Percentiles rank a stretch among this genome's conserved stretches.
Evolutionary conservation across 1,140 invertebrate genomes (phyloP).

Genomic region (Coelopa frigida): DNA sequence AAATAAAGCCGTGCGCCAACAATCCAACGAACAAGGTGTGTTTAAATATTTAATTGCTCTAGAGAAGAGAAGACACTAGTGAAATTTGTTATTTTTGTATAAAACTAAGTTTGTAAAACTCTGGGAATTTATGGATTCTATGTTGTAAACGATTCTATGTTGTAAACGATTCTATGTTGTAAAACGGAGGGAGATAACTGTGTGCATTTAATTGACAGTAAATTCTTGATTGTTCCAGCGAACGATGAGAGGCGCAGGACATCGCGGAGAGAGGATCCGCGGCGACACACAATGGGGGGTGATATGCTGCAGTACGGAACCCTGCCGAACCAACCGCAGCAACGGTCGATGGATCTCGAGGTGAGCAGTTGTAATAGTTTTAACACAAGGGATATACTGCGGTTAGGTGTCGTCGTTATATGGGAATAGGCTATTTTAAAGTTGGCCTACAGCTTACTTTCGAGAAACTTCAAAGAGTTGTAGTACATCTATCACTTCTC

Average conservation of each 20-base stretch:
- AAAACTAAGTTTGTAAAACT: no score
- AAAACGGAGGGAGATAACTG: neutral
- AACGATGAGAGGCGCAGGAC: constrained; percentile 48
- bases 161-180: no score
- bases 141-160: no score
- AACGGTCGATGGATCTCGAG: constrained; percentile 64
- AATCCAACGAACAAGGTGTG: constrained; percentile 35
- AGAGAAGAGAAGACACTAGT: no score
- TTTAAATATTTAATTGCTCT: no score
- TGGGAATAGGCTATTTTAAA: no score
- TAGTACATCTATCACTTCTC: no score
- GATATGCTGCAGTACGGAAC: constrained; percentile 56
- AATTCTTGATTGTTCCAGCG: constrained; percentile 18
- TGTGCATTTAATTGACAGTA: neutral
- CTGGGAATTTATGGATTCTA: no score
- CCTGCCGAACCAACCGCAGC: constrained; percentile 48
- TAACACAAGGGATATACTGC: neutral
- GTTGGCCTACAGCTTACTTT: no score
- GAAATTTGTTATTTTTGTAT: neutral
- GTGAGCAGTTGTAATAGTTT: constrained; percentile 41
- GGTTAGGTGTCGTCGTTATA: no score
- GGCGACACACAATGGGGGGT: constrained; percentile 60
- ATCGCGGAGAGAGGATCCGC: constrained; percentile 55
- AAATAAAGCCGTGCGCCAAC: constrained; percentile 33
- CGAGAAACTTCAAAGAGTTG: no score